Evolutionary conservation across 2,797 vertebrate species (phyloP), one percentile per base, ranked within the genome.

Genomic region (Sebastes flavidus): DNA sequence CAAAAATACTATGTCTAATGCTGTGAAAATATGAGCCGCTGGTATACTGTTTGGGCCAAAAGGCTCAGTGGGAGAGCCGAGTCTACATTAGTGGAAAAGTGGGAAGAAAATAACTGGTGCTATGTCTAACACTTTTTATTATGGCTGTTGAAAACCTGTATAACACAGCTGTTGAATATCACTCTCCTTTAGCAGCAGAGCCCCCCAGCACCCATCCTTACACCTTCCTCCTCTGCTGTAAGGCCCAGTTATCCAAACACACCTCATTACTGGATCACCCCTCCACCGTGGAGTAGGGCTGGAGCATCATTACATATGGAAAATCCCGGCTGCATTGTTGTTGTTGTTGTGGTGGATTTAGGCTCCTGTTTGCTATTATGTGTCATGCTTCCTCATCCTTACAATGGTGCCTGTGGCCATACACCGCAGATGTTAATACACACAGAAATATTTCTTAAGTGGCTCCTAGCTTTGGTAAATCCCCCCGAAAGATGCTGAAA

Each of bases 111-210:
- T 92, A 86, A 84, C 81, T 84, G 88, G 90, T 92, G 91, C 89
- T 90, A 87, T 92, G 89, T 93, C 90, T 89, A 81, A 91, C 89
- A 91, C 89, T 77, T 92, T 92, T 89, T 92, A 89, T 92, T 90
- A 86, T 87, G 90, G 88, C 88, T 89, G 88, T 89, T 90, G 89
- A 87, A 88, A 92, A 92, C 83, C 90, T 89, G 89, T 85, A 84
- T 81, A 87, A 87, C 88, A 85, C 89, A 93, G 91, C 91, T 92
- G 90, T 90, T 92, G 89, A 90, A 90, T 90, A 90, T 87, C 84
- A 85, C 87, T 86, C 86, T 82, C 34, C 75, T 90, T 74, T 75
- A 87, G 71, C 75, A 71, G 76, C 71, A 84, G 78, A 83, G 32
- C 65, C 73, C 75, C 75, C 77, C 13, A 5, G 72, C 79, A 61